phyloP scores from a whole-genome alignment of 2,113 vertebrate genomes.

The Malaclemys terrapin region DNA sequence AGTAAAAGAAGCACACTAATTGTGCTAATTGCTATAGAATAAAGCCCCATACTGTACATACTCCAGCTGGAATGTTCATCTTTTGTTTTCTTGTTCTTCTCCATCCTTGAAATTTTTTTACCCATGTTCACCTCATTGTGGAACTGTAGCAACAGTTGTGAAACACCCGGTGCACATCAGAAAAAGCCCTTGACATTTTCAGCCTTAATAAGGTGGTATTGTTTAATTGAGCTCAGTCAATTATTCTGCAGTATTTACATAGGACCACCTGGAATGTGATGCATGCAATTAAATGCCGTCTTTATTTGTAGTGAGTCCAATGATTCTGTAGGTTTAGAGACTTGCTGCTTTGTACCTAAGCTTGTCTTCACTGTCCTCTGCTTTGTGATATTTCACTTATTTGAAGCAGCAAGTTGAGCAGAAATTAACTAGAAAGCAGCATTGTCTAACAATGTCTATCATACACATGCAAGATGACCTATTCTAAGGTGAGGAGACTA shows the following conservation, averaged over 20 bases:
- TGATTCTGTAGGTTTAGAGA: not conserved
- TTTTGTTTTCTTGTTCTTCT: not conserved
- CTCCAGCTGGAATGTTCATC: not conserved
- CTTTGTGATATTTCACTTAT: not conserved
- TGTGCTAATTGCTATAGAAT: not conserved
- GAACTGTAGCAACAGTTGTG: not conserved
- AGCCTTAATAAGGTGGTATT: not conserved
- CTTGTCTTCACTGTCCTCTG: constrained; percentile 9
- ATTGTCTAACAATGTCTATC: not conserved
- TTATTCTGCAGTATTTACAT: not conserved
- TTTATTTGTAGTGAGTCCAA: not conserved
- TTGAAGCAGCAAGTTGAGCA: constrained; percentile 2
- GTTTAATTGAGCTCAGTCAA: not conserved
- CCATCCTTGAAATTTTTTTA: not conserved
- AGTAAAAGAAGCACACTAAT: not conserved
- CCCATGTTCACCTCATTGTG: not conserved
- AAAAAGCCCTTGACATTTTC: not conserved
- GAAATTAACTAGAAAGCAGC: not conserved
- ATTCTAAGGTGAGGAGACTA: not conserved
- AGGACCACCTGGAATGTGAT: not conserved
- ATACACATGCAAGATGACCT: not conserved
- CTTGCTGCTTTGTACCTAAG: not conserved
- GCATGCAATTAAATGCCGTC: not conserved
- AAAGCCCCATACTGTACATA: not conserved
- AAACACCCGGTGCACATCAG: not conserved